Evolutionary conservation across 2,797 vertebrate genomes (phyloP).

Genomic region (Synanceia verrucosa): DNA sequence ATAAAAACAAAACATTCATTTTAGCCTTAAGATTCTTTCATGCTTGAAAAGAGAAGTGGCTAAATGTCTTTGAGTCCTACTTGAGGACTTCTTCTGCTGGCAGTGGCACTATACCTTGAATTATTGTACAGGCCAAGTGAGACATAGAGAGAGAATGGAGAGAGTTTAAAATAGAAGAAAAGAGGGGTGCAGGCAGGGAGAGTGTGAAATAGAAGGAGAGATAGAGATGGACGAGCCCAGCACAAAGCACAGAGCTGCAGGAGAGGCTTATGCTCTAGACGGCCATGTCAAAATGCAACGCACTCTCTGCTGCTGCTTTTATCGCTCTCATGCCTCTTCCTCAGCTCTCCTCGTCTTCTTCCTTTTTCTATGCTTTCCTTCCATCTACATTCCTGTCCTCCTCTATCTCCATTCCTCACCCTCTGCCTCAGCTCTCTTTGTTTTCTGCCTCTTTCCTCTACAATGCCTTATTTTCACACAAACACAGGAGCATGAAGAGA

Average conservation of each 20-base stretch:
- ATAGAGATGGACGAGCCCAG: constrained; percentile 53
- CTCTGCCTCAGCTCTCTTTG: constrained; percentile 54
- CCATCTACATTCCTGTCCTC: constrained; percentile 57
- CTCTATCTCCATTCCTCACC: constrained; percentile 35
- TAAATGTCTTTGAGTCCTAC: constrained; percentile 38
- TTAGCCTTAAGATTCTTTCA: constrained; percentile 22
- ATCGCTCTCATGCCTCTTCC: constrained; percentile 59
- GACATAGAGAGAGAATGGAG: constrained; percentile 4
- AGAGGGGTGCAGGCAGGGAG: constrained; percentile 10
- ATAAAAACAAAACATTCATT: too few species aligned
- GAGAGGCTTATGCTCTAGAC: constrained; percentile 68
- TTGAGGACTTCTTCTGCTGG: too few species aligned
- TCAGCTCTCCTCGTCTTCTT: constrained; percentile 45
- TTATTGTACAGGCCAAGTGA: constrained; percentile 32
- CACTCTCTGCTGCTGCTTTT: constrained; percentile 62
- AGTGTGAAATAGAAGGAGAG: constrained; percentile 50
- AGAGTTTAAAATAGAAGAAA: constrained; percentile 38
- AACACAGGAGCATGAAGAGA: constrained; percentile 52
- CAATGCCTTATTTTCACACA: constrained; percentile 61
- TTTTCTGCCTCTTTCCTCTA: constrained; percentile 56
- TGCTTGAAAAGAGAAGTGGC: constrained; percentile 14
- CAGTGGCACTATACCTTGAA: constrained; percentile 33
- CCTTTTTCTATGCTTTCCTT: constrained; percentile 46
- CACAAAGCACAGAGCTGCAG: constrained; percentile 70
- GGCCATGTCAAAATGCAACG: constrained; percentile 69